phyloP scores from a whole-genome alignment of 2,113 vertebrate species.

The Pyxicephalus adspersus region DNA sequence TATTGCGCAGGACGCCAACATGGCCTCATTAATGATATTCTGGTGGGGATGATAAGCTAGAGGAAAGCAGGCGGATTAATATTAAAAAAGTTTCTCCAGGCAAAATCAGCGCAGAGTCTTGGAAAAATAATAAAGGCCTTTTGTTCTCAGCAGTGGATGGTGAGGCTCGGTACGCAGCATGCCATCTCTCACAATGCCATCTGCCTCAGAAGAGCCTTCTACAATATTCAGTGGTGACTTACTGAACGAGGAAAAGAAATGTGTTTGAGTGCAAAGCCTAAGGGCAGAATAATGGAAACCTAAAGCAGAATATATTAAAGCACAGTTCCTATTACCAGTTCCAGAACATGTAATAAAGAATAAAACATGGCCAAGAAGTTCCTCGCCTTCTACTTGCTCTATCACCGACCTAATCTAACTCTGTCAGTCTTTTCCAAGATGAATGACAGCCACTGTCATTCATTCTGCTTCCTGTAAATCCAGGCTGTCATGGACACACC shows the following conservation, averaged over 20 bases:
- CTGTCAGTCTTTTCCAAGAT: too few relatives aligned
- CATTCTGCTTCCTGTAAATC: too few relatives aligned
- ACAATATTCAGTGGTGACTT: not conserved
- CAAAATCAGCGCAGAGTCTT: not conserved
- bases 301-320: too few relatives aligned
- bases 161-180: slow-evolving; percentile 18
- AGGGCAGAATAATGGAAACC: too few relatives aligned
- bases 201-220: not conserved
- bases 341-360: too few relatives aligned
- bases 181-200: slow-evolving; percentile 12
- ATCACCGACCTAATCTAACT: too few relatives aligned
- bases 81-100: slow-evolving; percentile 17
- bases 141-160: not conserved
- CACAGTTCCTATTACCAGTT: too few relatives aligned
- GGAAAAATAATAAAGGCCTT: not conserved
- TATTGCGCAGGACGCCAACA: not conserved
- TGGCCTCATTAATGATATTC: not conserved
- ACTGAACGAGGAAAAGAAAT: not conserved
- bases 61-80: not conserved
- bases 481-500: too few relatives aligned
- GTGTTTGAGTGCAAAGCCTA: too few relatives aligned
- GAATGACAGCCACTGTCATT: too few relatives aligned
- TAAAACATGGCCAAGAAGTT: too few relatives aligned
- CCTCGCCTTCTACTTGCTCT: too few relatives aligned
- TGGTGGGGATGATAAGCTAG: not conserved